Percentiles rank a stretch among this genome's conserved stretches.
Conservation (phyloP, 2,113 vertebrate genomes). For the Antechinus flavipes region DNA sequence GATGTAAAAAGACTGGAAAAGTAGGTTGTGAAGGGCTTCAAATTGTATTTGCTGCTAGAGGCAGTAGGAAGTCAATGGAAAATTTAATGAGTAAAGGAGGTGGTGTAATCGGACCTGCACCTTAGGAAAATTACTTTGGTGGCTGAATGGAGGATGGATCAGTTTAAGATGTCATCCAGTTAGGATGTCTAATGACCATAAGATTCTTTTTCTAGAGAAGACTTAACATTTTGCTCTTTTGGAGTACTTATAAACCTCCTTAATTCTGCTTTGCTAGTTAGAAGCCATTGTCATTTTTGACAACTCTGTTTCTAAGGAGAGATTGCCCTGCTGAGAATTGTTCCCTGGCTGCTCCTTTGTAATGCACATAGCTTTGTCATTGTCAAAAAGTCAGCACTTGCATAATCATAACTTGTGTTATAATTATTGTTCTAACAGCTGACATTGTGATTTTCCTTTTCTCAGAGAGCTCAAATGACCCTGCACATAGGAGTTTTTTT, state of each 20-base stretch:
- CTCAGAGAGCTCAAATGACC: rapidly evolving
- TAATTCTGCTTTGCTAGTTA: neutral
- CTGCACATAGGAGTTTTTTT: neutral
- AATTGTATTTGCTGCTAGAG: neutral
- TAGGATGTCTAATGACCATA: neutral
- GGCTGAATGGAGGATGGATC: neutral
- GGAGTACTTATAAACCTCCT: neutral
- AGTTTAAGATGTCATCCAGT: neutral
- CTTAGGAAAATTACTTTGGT: neutral
- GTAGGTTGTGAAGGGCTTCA: neutral
- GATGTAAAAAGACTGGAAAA: neutral
- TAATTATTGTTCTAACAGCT: neutral
- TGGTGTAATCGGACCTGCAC: neutral
- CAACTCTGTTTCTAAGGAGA: neutral
- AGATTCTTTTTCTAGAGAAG: neutral
- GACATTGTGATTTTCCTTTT: neutral
- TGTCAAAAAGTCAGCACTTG: neutral
- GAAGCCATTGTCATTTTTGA: neutral
- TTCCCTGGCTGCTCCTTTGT: neutral
- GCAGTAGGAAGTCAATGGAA: neutral
- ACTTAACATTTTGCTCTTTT: neutral
- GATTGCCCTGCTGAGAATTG: neutral
- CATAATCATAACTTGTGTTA: neutral
- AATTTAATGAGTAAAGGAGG: neutral
- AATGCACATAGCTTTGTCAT: neutral